Conservation (phyloP, 1,140 invertebrate genomes). For the Meteorus sp. region DNA sequence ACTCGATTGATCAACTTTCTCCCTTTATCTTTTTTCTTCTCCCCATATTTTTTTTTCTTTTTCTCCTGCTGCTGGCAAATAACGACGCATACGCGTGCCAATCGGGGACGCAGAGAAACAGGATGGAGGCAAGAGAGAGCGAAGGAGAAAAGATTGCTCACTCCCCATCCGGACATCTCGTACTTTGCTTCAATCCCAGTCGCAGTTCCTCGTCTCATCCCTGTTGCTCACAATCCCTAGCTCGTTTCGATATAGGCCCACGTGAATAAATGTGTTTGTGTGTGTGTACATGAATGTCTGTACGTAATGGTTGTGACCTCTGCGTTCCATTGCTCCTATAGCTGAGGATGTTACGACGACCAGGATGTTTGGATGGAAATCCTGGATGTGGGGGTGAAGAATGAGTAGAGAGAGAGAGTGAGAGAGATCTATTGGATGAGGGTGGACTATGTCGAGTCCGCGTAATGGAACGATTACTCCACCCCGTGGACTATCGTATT, state of each 20-base stretch:
- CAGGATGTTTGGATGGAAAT: conserved; percentile 6
- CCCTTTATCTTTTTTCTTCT: too few relatives aligned
- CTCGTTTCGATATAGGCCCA: not conserved
- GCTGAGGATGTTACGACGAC: not conserved
- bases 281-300: not conserved
- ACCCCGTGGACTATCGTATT: conserved; percentile 54
- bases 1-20: not conserved
- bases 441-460: conserved; percentile 52
- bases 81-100: conserved; percentile 47
- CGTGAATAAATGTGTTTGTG: not conserved
- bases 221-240: not conserved
- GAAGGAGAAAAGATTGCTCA: conserved; percentile 14
- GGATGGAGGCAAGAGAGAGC: conserved; percentile 11
- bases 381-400: not conserved
- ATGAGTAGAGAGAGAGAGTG: not conserved
- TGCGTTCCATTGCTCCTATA: not conserved
- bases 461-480: conserved; percentile 60
- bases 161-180: conserved; percentile 1
- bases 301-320: conserved; percentile 3
- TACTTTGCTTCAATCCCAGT: conserved; percentile 6
- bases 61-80: conserved; percentile 28
- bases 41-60: not conserved
- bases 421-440: conserved; percentile 30
- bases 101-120: conserved; percentile 20
- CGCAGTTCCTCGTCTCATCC: too few relatives aligned